Conservation (phyloP, 2,888 invertebrate genomes). For the Apoda limacodes region DNA sequence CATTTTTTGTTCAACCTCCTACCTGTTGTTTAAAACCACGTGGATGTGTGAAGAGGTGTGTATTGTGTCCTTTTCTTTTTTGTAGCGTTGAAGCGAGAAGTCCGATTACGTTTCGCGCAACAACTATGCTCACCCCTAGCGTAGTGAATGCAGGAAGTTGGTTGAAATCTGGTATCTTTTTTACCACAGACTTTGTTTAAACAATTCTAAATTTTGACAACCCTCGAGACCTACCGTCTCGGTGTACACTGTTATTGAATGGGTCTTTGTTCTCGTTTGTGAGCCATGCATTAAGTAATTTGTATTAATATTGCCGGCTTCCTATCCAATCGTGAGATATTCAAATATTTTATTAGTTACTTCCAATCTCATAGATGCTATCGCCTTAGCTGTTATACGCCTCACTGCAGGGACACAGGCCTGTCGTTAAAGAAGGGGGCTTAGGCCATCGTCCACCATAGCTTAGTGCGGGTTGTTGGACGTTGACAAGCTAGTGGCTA, state of each 20-base stretch:
- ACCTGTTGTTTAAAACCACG: slow-evolving; percentile 52
- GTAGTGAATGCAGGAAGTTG: slow-evolving; percentile 48
- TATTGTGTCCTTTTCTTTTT: slow-evolving; percentile 30
- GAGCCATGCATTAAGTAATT: too few relatives aligned
- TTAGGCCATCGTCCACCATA: too few relatives aligned
- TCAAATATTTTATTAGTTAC: too few relatives aligned
- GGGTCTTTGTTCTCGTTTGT: slow-evolving; percentile 38
- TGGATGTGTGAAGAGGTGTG: slow-evolving; percentile 46
- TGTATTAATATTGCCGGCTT: too few relatives aligned
- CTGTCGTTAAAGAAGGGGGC: too few relatives aligned
- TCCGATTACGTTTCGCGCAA: slow-evolving; percentile 41
- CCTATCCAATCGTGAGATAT: too few relatives aligned
- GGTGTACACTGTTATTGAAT: slow-evolving; percentile 37
- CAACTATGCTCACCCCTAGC: too few relatives aligned
- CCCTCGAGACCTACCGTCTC: slow-evolving; percentile 43
- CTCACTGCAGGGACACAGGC: too few relatives aligned
- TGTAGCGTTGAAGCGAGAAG: slow-evolving; percentile 30
- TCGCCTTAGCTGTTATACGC: too few relatives aligned
- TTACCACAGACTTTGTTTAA: slow-evolving; percentile 49
- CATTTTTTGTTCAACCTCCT: slow-evolving; percentile 53
- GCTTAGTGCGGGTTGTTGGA: too few relatives aligned
- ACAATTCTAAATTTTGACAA: slow-evolving; percentile 49
- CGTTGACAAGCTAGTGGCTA: too few relatives aligned
- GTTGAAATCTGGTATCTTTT: slow-evolving; percentile 63
- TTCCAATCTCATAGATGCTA: too few relatives aligned